Conservation (phyloP, 2,113 vertebrate species). For the Toxotes jaculatrix region DNA sequence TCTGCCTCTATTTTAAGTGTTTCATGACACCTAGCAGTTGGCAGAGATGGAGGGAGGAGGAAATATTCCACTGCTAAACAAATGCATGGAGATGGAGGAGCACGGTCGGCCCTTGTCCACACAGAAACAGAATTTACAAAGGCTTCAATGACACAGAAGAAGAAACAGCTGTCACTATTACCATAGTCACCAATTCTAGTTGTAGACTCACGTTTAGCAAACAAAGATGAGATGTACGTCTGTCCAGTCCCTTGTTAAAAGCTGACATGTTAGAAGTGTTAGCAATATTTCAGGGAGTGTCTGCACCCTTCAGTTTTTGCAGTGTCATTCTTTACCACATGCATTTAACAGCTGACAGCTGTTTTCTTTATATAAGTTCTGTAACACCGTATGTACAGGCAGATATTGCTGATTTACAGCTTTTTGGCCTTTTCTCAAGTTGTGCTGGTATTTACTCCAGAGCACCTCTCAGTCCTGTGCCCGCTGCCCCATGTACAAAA, state of each 20-base stretch:
- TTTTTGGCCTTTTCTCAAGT: neutral
- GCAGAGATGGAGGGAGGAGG: constrained; percentile 44
- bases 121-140: constrained; percentile 23
- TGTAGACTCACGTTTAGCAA: constrained; percentile 2
- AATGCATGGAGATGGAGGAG: constrained; percentile 41
- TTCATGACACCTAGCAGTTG: constrained; percentile 62
- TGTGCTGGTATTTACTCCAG: neutral
- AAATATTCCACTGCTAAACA: constrained; percentile 40
- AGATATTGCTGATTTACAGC: neutral
- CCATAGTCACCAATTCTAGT: neutral
- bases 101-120: constrained; percentile 26
- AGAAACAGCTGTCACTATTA: constrained; percentile 12
- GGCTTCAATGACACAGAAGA: constrained; percentile 1
- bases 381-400: neutral
- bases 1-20: constrained; percentile 65
- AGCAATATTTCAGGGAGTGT: neutral
- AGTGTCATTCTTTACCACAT: neutral
- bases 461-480: neutral
- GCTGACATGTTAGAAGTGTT: neutral
- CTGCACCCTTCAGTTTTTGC: neutral
- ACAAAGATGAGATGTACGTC: constrained; percentile 1
- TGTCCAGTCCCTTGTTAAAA: neutral
- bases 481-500: neutral
- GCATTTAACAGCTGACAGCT: neutral
- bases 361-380: neutral